Evolutionary conservation across 2,113 vertebrate species (phyloP), one percentile per base, ranked within the genome.

Genomic region (Apistogramma diplotaenia): DNA sequence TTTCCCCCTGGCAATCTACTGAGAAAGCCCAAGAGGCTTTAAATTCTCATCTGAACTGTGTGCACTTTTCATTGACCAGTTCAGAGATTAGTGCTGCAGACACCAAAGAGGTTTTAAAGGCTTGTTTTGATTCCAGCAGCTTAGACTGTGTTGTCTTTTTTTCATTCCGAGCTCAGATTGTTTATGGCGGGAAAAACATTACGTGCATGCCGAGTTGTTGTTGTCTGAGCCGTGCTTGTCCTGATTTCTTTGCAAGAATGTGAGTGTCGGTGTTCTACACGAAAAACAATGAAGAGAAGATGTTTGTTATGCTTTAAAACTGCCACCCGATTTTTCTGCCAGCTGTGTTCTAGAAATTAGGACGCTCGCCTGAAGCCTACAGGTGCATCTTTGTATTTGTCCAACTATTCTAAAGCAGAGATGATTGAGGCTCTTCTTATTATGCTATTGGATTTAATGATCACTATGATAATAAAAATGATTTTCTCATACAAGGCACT

Each of bases 31-130:
- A 6, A 57, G 37, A 72, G 57, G 75, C 21, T 83, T 83, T 85
- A 81, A 88, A 89, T 78, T 85, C 82, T 6, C 46, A 18, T 76
- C 43, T 82, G 62, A 87, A 83, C 83, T 80, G 83, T 87, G 58
- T 58, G 71, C 76, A 85, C 77, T 89, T 89, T 91, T 88, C 71
- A 71, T 78, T 79, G 89, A 91, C 87, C 89, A 72, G 71, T 86
- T 73, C 76, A 87, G 78, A 87, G 92, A 93, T 93, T 93, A 92
- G 67, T 6, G 53, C 74, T 3, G 83, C 86, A 86, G 82, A 90
- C 87, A 90, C 76, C 62, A 76, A 62, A 70, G 76, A 88, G 92
- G 67, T 86, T 92, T 90, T 89, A 91, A 82, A 84, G 79, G 86
- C 86, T 82, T 89, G 89, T 90, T 90, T 87, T 56, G 70, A 85